A percentile compares a stretch with the other conserved stretches of the same genome.
Evolutionary conservation across 2,888 invertebrate genomes (phyloP).

Genomic region (Ernsta delagoae): DNA sequence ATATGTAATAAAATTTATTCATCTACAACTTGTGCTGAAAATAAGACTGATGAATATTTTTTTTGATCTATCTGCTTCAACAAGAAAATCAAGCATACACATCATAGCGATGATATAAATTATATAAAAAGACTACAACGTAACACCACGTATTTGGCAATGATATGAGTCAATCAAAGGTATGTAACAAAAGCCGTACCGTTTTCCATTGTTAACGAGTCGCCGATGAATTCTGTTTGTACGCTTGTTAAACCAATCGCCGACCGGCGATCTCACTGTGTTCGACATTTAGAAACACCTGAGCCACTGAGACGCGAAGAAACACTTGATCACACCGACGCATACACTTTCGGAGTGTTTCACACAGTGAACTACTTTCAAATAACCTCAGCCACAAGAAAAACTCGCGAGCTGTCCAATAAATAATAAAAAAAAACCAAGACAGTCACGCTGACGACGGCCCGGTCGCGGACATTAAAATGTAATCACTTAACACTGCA

Average conservation of each 20-base stretch:
- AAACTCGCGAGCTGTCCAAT: conserved; percentile 59
- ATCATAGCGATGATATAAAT: neutral
- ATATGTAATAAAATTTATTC: no score
- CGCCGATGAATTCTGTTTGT: conserved; percentile 69
- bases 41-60: neutral
- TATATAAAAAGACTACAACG: conserved; percentile 17
- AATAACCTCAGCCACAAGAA: conserved; percentile 60
- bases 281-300: conserved; percentile 70
- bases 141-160: conserved; percentile 33
- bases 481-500: conserved; percentile 80
- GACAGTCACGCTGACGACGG: conserved; percentile 60
- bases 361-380: conserved; percentile 61
- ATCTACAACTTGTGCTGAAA: neutral
- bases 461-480: conserved; percentile 67
- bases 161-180: conserved; percentile 11
- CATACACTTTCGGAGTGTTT: conserved; percentile 44
- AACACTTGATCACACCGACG: conserved; percentile 57
- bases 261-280: conserved; percentile 67
- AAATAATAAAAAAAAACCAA: conserved; percentile 62
- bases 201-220: conserved; percentile 74
- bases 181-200: conserved; percentile 61
- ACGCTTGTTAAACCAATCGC: conserved; percentile 74
- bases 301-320: conserved; percentile 52
- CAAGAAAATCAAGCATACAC: conserved; percentile 18
- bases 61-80: conserved; percentile 31